phyloP scores from a whole-genome alignment of 2,888 invertebrate genomes.

The Conops quadrifasciatus region DNA sequence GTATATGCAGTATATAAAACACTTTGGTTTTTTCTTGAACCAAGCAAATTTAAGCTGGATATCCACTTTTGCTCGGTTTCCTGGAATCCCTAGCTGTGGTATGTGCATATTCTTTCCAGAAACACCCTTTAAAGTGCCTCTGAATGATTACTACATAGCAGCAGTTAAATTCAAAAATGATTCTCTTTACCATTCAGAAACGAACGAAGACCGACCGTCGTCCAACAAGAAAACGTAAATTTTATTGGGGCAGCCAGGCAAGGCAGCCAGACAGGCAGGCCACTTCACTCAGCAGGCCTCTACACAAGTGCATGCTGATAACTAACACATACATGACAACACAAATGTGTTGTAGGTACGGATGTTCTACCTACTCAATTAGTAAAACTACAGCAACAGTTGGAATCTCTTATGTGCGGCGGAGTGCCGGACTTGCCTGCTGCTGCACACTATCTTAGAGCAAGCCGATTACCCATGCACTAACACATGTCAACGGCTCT shows the following conservation, averaged over 20 bases:
- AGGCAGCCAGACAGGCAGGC: conserved; percentile 50
- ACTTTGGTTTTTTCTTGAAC: no score
- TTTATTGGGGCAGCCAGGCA: conserved; percentile 53
- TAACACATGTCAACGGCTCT: conserved; percentile 41
- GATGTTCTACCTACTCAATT: conserved; percentile 20
- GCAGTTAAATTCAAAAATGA: no score
- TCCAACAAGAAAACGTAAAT: conserved; percentile 35
- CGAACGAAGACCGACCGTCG: no score
- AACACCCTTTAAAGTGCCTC: no score
- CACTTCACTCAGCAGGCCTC: conserved; percentile 40
- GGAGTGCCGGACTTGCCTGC: background rate
- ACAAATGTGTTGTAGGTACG: conserved; percentile 21
- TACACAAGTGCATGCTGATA: conserved; percentile 24
- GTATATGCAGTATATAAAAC: no score
- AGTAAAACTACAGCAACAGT: conserved; percentile 17
- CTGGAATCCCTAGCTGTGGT: no score
- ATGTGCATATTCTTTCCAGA: no score
- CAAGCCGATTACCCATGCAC: background rate
- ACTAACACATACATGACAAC: conserved; percentile 24
- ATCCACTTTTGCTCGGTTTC: no score
- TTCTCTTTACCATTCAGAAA: no score
- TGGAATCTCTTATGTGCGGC: background rate
- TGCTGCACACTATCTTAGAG: background rate
- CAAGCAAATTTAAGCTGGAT: no score
- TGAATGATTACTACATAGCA: no score